Conservation (phyloP, 2,797 vertebrate genomes). For the Ispidina picta region DNA sequence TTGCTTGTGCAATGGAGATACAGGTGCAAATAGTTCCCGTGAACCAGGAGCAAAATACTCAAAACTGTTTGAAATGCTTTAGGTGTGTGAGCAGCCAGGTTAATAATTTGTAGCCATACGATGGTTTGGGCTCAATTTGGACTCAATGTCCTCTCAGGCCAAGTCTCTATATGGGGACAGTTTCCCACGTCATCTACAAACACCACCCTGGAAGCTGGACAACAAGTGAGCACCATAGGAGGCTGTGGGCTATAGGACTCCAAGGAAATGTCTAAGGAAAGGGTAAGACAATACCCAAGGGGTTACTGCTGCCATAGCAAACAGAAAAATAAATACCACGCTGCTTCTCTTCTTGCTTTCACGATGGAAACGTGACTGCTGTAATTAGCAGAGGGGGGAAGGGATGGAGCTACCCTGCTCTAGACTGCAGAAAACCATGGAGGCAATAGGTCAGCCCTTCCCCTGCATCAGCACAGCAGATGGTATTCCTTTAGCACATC, state of each 20-base stretch:
- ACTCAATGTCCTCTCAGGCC: neutral
- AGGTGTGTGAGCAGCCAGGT: neutral
- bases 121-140: neutral
- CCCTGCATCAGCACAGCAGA: neutral
- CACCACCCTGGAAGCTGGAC: neutral
- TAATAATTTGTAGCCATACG: neutral
- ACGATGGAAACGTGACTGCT: neutral
- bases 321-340: constrained; percentile 25
- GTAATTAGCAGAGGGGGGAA: neutral
- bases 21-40: neutral
- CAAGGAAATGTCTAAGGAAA: constrained; percentile 11
- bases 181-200: neutral
- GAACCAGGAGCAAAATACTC: neutral
- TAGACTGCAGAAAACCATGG: neutral
- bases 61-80: neutral
- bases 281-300: constrained; percentile 8
- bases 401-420: neutral
- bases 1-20: neutral
- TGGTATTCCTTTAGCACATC: neutral
- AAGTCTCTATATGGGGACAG: neutral
- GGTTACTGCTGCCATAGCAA: constrained; percentile 29
- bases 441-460: neutral
- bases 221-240: neutral
- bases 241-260: neutral
- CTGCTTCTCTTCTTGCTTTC: neutral